Evolutionary conservation across 2,797 vertebrate species (phyloP).

Genomic region (Emys orbicularis): DNA sequence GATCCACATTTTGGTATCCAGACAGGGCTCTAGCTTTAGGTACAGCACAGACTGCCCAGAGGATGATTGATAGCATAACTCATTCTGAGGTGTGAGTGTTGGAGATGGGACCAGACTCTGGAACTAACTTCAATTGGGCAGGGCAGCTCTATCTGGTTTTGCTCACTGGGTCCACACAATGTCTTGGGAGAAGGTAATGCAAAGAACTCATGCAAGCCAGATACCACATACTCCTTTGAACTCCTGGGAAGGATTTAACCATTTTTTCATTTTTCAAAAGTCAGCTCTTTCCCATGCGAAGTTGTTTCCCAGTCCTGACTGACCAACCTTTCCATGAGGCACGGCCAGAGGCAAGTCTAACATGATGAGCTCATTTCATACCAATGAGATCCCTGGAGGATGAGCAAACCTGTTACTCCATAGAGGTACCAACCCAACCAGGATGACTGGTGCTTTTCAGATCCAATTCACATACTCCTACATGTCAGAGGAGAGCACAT

Average conservation of each 20-base stretch:
- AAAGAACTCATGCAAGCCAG: background rate
- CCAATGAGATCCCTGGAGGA: background rate
- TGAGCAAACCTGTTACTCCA: background rate
- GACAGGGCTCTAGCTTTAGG: no score
- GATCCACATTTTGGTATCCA: no score
- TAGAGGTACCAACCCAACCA: fast-evolving
- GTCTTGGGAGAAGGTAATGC: background rate
- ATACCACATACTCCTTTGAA: background rate
- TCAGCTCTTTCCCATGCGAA: background rate
- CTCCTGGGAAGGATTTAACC: background rate
- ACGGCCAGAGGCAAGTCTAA: background rate
- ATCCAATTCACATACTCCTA: background rate
- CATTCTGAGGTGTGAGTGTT: background rate
- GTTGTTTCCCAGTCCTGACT: background rate
- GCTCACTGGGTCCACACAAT: no score
- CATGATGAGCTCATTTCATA: background rate
- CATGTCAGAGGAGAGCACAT: background rate
- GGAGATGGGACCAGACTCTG: background rate
- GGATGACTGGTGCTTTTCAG: background rate
- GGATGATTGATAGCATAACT: fast-evolving
- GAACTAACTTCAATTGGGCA: background rate
- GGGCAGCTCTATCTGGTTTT: background rate
- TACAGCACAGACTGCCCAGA: background rate
- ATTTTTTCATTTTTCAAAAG: background rate
- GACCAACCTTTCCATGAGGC: background rate